A percentile compares a stretch with the other conserved stretches of the same genome.
phyloP scores from a whole-genome alignment of 2,888 invertebrate species.

The Arge pagana region DNA sequence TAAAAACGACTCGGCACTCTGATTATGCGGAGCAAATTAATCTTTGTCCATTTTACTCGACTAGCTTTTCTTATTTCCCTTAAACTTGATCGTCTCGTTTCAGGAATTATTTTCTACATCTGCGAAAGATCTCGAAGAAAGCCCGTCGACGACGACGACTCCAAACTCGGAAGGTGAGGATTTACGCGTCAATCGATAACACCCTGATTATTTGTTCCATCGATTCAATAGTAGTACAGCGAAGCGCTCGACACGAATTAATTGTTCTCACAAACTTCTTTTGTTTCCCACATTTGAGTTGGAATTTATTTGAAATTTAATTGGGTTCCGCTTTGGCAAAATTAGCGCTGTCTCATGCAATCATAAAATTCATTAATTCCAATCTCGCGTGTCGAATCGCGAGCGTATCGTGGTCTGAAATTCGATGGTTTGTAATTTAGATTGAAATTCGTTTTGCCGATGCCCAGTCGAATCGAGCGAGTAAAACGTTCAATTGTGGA shows the following conservation, averaged over 20 bases:
- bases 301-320: neutral
- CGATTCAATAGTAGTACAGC: slow-evolving; percentile 12
- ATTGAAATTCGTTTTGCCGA: too few relatives aligned
- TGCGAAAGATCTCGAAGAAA: slow-evolving; percentile 64
- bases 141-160: slow-evolving; percentile 78
- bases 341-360: slow-evolving; percentile 50
- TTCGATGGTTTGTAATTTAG: too few relatives aligned
- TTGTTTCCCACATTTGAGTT: slow-evolving; percentile 23
- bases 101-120: slow-evolving; percentile 57
- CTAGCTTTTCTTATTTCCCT: neutral
- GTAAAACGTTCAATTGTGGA: too few relatives aligned
- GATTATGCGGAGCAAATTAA: too few relatives aligned
- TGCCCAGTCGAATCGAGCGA: too few relatives aligned
- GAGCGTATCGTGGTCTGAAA: too few relatives aligned
- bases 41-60: too few relatives aligned
- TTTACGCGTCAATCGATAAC: slow-evolving; percentile 22
- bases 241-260: slow-evolving; percentile 25
- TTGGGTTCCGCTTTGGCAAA: slow-evolving; percentile 56
- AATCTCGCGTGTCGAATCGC: too few relatives aligned
- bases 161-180: slow-evolving; percentile 81
- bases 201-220: neutral
- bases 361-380: too few relatives aligned
- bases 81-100: slow-evolving; percentile 6
- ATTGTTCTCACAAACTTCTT: neutral
- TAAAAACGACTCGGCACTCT: too few relatives aligned